Base-by-base conservation (phyloP, 2,888 invertebrate genomes). In the Zelleria hepariella region DNA sequence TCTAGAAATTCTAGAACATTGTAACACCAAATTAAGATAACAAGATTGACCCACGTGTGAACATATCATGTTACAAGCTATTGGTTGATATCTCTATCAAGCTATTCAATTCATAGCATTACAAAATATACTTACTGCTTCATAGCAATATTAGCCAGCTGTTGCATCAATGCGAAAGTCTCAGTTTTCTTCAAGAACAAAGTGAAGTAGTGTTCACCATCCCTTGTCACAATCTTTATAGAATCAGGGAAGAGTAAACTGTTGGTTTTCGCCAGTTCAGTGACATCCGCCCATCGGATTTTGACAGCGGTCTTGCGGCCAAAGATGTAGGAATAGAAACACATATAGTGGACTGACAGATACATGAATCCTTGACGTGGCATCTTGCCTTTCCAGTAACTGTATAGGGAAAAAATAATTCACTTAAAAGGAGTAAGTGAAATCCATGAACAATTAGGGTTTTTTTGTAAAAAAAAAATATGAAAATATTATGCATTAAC, bases 311-410 rank as follows among this genome's bases (percentile, higher is more conserved):
- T 96, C 78, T 98, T 97, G 61, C 92, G 93, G 7, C 98, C 97
- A 82, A 99, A 91, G 73, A 99, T 94, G 75, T 96, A 97, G 0
- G 98, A 96, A 80, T 98, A 95, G 85, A 99, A 99, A 77, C 98
- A 98, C 78, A 98, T 91, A 79, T 97, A 96, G 78, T 98, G 97
- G 42, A 99, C 94, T 21, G 98, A 98, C n/a, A 99, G 91, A 77
- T 98, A 99, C 77, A 99, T 90, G 94, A 97, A 97, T 32, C 99
- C 99, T 87, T 98, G 98, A n/a, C 96, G 90, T 0, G 98, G 98
- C 67, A 99, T 90, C 77, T 94, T 94, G 42, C 96, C 94, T 82
- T 97, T 97, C 94, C 97, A 96, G 75, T 96, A 98, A 75, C 98
- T 98, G 75, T 57, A 53, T 32, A 3, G 55, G 49, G 55, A 23